Evolutionary conservation across 2,797 vertebrate genomes (phyloP).

Genomic region (Acipenser oxyrinchus): DNA sequence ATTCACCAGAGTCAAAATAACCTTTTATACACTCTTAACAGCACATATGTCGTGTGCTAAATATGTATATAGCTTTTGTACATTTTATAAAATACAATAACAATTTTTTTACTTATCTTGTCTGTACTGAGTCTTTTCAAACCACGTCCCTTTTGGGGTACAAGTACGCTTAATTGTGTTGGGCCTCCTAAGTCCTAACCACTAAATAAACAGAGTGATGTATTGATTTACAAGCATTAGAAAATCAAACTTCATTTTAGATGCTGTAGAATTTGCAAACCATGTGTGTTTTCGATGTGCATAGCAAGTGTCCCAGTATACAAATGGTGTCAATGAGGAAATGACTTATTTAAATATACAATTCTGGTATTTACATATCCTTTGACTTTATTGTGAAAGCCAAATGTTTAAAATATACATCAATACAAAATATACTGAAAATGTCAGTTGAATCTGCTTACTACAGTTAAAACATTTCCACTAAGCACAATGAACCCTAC

Average conservation of each 20-base stretch:
- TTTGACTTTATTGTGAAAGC: too few relatives aligned
- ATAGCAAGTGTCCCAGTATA: too few relatives aligned
- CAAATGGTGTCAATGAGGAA: too few relatives aligned
- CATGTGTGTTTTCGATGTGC: too few relatives aligned
- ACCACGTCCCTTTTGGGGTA: slow-evolving; percentile 20
- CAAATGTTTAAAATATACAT: too few relatives aligned
- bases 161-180: slow-evolving; percentile 24
- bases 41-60: slow-evolving; percentile 54
- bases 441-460: too few relatives aligned
- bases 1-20: slow-evolving; percentile 46
- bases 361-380: too few relatives aligned
- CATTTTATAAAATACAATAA: slow-evolving; percentile 85
- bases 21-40: slow-evolving; percentile 39
- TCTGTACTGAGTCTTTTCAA: slow-evolving; percentile 36
- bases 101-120: slow-evolving; percentile 43
- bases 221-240: slow-evolving; percentile 14
- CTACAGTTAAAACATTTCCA: too few relatives aligned
- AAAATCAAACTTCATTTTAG: slow-evolving; percentile 20
- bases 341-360: too few relatives aligned
- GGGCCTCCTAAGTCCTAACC: slow-evolving; percentile 14
- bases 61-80: slow-evolving; percentile 94
- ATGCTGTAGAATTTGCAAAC: background rate
- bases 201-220: slow-evolving; percentile 10
- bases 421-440: too few relatives aligned
- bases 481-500: too few relatives aligned